Evolutionary conservation across 2,113 vertebrate species (phyloP).

Genomic region (Ibidorhyncha struthersii): DNA sequence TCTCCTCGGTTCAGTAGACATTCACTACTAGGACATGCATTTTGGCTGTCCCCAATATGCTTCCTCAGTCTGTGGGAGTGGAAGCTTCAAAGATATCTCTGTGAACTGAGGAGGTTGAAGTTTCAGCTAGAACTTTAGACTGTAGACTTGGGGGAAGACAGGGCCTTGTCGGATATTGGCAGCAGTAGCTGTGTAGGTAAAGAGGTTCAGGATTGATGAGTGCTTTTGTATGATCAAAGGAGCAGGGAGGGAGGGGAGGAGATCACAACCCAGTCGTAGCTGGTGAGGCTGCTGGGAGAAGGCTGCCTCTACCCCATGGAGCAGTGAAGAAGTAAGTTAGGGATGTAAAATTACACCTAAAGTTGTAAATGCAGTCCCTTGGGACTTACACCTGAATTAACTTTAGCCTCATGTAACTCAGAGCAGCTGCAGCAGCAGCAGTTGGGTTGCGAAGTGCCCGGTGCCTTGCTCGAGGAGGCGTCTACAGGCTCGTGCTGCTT

Average conservation of each 20-base stretch:
- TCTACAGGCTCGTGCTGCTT: rapidly evolving
- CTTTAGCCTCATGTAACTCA: not conserved
- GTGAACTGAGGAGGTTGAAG: not conserved
- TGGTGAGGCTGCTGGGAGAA: not conserved
- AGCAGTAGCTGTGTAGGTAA: not conserved
- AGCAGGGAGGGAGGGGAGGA: not conserved
- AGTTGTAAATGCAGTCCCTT: not conserved
- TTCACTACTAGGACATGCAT: not conserved
- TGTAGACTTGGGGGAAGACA: rapidly evolving
- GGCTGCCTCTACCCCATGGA: not conserved
- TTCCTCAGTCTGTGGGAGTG: not conserved
- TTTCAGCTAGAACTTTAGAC: not conserved
- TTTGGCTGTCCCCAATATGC: not conserved
- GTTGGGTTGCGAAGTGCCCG: rapidly evolving
- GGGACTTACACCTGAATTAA: not conserved
- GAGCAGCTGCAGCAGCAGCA: not conserved
- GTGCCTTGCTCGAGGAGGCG: not conserved
- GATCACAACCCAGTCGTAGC: not conserved
- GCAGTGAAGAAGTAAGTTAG: not conserved
- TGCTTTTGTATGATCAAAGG: not conserved
- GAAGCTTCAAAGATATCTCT: not conserved
- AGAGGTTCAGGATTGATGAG: not conserved
- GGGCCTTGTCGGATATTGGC: not conserved
- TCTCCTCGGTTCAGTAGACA: not conserved
- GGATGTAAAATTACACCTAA: rapidly evolving